Conservation (phyloP, 2,888 invertebrate species). For the Drosophila anceps region DNA sequence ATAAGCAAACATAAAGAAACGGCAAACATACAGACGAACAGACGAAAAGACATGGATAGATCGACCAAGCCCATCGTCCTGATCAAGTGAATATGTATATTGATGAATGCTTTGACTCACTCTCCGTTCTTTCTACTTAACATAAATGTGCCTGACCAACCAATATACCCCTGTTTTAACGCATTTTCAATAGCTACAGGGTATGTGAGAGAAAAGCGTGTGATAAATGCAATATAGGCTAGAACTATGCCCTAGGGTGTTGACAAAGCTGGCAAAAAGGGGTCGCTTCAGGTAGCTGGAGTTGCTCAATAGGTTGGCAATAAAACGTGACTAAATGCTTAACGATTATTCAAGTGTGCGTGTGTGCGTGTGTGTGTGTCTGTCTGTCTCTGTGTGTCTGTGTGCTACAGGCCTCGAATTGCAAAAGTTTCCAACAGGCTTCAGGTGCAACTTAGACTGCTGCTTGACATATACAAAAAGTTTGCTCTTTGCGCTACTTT, state of each 20-base stretch:
- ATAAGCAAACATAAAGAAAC: too few species aligned
- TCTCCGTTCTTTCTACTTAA: neutral
- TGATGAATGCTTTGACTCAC: neutral
- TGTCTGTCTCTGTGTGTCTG: neutral
- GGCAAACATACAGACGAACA: neutral
- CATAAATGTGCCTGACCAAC: neutral
- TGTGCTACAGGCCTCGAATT: conserved; percentile 54
- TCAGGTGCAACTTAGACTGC: conserved; percentile 53
- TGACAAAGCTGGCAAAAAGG: conserved; percentile 2
- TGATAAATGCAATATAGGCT: conserved; percentile 30
- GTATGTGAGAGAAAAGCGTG: conserved; percentile 13
- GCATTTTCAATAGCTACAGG: conserved; percentile 2
- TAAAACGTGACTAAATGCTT: conserved; percentile 69
- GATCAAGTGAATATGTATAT: neutral
- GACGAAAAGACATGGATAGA: neutral
- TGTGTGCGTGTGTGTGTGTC: conserved; percentile 5
- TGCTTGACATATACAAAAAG: conserved; percentile 65
- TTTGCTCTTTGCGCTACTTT: conserved; percentile 52
- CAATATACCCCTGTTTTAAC: neutral
- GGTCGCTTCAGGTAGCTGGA: conserved; percentile 6
- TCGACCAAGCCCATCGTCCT: too few species aligned
- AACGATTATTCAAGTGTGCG: conserved; percentile 62
- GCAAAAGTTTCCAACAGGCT: conserved; percentile 52
- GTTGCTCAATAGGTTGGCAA: conserved; percentile 50
- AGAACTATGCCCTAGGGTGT: conserved; percentile 30